Evolutionary conservation across 2,113 vertebrate species (phyloP).

Genomic region (Pseudorasbora parva): DNA sequence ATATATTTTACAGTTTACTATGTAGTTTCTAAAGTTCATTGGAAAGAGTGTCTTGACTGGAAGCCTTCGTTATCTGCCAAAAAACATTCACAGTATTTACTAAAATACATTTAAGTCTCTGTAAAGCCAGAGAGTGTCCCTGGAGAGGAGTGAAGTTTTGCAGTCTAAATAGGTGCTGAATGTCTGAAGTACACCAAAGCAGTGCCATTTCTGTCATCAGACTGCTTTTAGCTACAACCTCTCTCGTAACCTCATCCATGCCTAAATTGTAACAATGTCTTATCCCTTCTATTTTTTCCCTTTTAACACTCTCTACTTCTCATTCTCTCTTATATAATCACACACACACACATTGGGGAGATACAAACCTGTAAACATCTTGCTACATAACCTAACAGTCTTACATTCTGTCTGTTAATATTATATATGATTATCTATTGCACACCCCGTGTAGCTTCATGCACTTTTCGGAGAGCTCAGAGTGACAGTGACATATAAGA

Average conservation of each 20-base stretch:
- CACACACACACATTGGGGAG: conserved; percentile 3
- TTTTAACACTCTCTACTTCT: conserved; percentile 4
- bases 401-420: conserved; percentile 19
- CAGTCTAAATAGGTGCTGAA: conserved; percentile 50
- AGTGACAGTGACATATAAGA: conserved; percentile 80
- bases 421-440: conserved; percentile 21
- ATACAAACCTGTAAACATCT: conserved; percentile 48
- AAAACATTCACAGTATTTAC: conserved; percentile 53
- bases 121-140: conserved; percentile 17
- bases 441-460: conserved; percentile 1
- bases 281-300: background rate
- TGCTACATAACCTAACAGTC: conserved; percentile 47
- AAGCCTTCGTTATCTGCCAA: conserved; percentile 37
- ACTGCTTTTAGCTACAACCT: conserved; percentile 50
- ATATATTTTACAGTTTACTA: conserved; percentile 27
- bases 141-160: conserved; percentile 39
- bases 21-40: conserved; percentile 14
- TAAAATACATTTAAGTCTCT: conserved; percentile 48
- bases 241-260: conserved; percentile 36
- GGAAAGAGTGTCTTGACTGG: conserved; percentile 25
- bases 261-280: conserved; percentile 37
- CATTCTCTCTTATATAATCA: conserved; percentile 7
- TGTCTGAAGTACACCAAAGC: conserved; percentile 46
- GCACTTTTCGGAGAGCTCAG: conserved; percentile 56
- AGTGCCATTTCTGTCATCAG: conserved; percentile 26